Evolutionary conservation across 2,797 vertebrate species (phyloP).

Genomic region (Gila robusta): DNA sequence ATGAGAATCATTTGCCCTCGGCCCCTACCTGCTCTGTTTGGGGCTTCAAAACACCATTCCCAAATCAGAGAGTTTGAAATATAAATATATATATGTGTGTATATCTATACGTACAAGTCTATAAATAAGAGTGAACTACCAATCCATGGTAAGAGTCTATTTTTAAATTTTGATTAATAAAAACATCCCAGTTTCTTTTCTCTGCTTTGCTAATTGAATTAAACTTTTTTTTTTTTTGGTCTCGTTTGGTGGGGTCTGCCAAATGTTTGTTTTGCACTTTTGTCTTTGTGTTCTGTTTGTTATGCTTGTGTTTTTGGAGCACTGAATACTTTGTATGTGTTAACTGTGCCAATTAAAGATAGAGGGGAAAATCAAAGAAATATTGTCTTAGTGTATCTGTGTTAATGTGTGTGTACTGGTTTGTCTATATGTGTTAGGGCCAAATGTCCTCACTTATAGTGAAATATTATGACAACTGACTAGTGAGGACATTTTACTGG

Average conservation of each 20-base stretch:
- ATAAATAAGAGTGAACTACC: constrained; percentile 78
- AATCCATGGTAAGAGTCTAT: constrained; percentile 76
- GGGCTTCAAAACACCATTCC: constrained; percentile 32
- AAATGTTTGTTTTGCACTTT: constrained; percentile 84
- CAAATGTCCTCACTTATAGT: background rate
- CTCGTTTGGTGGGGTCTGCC: constrained; percentile 73
- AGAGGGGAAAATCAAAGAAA: constrained; percentile 67
- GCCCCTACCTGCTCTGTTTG: background rate
- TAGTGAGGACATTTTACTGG: background rate
- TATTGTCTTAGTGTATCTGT: constrained; percentile 21
- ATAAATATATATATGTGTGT: constrained; percentile 52
- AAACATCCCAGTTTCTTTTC: constrained; percentile 75
- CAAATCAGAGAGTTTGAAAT: constrained; percentile 45
- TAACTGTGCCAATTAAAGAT: constrained; percentile 87
- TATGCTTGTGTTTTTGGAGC: constrained; percentile 81
- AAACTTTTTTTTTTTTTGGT: constrained; percentile 68
- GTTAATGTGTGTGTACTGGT: background rate
- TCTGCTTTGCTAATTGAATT: constrained; percentile 76
- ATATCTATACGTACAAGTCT: constrained; percentile 76
- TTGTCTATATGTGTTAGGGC: background rate
- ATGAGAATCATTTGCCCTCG: background rate
- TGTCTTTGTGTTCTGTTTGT: constrained; percentile 76
- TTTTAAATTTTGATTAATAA: constrained; percentile 79
- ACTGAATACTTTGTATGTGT: constrained; percentile 86
- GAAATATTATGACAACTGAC: background rate